These are phyloP conservation scores for Micrasema minimum DNA, from an alignment of 1,140 invertebrate genomes.

Conservation along the genomic window DNA sequence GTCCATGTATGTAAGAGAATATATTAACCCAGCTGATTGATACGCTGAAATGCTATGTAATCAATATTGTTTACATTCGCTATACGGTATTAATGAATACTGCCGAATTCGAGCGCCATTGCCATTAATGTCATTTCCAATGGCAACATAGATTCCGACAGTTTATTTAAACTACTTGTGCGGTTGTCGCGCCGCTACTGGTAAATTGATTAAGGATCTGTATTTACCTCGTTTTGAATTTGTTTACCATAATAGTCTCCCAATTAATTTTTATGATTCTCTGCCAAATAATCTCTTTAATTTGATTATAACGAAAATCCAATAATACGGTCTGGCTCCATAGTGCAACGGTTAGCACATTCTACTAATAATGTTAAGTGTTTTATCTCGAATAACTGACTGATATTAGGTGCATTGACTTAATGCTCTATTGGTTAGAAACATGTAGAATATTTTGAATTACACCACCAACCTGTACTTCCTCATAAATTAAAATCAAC, in stretches of 20 bases:
- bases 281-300: too few relatives aligned
- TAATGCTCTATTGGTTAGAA: too few relatives aligned
- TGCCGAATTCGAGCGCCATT: conserved; percentile 28
- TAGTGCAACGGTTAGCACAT: too few relatives aligned
- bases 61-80: conserved; percentile 46
- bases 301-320: too few relatives aligned
- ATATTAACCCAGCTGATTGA: conserved; percentile 40
- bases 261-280: too few relatives aligned
- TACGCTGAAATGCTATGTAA: conserved; percentile 41
- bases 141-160: conserved; percentile 18
- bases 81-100: conserved; percentile 39
- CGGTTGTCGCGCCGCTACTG: conserved; percentile 7
- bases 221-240: conserved; percentile 16
- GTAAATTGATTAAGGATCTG: conserved; percentile 17
- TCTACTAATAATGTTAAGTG: too few relatives aligned
- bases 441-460: too few relatives aligned
- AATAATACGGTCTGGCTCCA: too few relatives aligned
- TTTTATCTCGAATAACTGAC: too few relatives aligned
- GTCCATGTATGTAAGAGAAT: conserved; percentile 21
- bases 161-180: conserved; percentile 20
- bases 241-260: neutral
- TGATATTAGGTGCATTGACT: too few relatives aligned
- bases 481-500: too few relatives aligned
- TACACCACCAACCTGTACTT: too few relatives aligned
- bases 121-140: conserved; percentile 31